Percentiles rank a stretch among this genome's conserved stretches.
These are phyloP conservation scores for Dinoponera quadriceps DNA, from an alignment of 1,140 invertebrate species.

Conservation along the genomic window DNA sequence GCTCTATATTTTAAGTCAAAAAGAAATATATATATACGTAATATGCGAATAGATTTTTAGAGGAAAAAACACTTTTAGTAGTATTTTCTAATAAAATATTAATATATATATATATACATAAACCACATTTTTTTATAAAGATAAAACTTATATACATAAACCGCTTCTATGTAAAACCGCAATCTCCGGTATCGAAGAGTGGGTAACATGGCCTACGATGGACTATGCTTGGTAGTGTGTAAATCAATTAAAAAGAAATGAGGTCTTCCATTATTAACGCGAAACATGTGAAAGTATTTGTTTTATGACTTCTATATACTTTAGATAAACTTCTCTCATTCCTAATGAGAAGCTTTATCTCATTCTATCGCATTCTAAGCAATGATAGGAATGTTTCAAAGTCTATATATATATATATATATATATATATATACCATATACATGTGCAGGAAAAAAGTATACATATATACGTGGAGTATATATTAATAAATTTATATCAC, in stretches of 20 bases:
- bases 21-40: conserved; percentile 42
- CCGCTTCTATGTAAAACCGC: conserved; percentile 46
- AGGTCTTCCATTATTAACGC: conserved; percentile 75
- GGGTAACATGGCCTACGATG: conserved; percentile 64
- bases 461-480: conserved; percentile 37
- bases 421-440: not conserved
- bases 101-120: conserved; percentile 49
- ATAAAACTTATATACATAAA: conserved; percentile 47
- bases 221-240: conserved; percentile 60
- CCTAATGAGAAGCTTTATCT: too few relatives aligned
- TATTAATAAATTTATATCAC: conserved; percentile 62
- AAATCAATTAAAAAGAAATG: conserved; percentile 75
- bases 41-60: conserved; percentile 76
- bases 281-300: conserved; percentile 66
- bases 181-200: conserved; percentile 45
- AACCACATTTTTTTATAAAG: conserved; percentile 65
- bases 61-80: conserved; percentile 70
- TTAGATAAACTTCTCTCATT: conserved; percentile 48
- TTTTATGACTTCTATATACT: conserved; percentile 56
- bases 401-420: conserved; percentile 22
- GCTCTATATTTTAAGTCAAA: conserved; percentile 49
- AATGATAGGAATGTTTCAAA: conserved; percentile 50
- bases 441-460: conserved; percentile 25
- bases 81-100: conserved; percentile 67
- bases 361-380: conserved; percentile 23